Conservation (phyloP, 2,113 vertebrate species). For the Heterocephalus glaber region DNA sequence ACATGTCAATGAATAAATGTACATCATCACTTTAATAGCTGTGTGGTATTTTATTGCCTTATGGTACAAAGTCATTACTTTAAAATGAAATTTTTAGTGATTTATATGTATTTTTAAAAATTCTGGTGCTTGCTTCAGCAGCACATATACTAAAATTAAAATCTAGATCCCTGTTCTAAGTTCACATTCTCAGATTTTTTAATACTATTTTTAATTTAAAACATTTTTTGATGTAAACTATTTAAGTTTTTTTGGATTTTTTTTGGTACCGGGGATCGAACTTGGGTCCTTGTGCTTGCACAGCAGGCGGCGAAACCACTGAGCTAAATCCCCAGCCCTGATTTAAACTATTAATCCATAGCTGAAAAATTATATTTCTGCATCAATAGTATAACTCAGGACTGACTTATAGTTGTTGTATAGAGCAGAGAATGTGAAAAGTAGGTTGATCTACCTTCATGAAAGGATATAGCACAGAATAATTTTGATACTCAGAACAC, state of each 20-base stretch:
- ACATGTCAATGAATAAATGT: not conserved
- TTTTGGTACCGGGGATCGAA: too few relatives aligned
- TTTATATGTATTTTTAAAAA: not conserved
- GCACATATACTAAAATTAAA: too few relatives aligned
- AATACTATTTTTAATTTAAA: constrained; percentile 38
- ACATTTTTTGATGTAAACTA: not conserved
- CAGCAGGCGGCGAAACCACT: too few relatives aligned
- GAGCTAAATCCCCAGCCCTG: too few relatives aligned
- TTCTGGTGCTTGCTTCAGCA: not conserved
- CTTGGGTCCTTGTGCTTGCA: too few relatives aligned
- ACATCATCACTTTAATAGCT: not conserved
- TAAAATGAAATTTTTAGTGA: not conserved
- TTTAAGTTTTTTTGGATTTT: too few relatives aligned
- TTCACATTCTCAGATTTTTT: not conserved
- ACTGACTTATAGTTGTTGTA: not conserved
- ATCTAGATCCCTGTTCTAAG: not conserved
- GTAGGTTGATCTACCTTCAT: not conserved
- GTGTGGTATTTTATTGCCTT: not conserved
- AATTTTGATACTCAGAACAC: not conserved
- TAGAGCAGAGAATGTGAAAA: not conserved
- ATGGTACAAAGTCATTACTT: not conserved
- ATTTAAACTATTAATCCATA: not conserved
- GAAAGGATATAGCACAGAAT: not conserved
- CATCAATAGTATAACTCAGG: not conserved
- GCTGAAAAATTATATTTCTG: not conserved